Percentiles rank a stretch among this genome's conserved stretches.
These are phyloP conservation scores for Bombus superbus DNA, from an alignment of 1,140 invertebrate genomes.

Conservation along the genomic window DNA sequence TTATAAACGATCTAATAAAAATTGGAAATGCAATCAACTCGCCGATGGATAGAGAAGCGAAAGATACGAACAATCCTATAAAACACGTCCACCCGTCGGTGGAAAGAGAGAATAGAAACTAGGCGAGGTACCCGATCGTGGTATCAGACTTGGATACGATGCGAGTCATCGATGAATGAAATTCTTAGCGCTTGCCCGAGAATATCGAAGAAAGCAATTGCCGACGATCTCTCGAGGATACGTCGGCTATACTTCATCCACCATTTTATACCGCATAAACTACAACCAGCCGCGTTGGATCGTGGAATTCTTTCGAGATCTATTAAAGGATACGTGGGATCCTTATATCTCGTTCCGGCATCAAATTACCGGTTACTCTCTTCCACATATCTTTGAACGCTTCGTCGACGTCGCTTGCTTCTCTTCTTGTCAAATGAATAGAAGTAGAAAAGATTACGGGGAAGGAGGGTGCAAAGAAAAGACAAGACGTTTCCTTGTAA, in stretches of 20 bases:
- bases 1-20: neutral
- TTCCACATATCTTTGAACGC: conserved; percentile 8
- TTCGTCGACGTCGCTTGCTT: neutral
- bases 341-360: conserved; percentile 8
- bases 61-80: neutral
- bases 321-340: conserved; percentile 22
- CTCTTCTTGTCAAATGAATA: neutral
- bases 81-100: neutral
- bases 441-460: neutral
- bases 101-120: neutral
- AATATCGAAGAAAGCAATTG: conserved; percentile 8
- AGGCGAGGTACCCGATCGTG: too few relatives aligned
- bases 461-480: neutral
- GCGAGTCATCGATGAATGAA: conserved; percentile 7
- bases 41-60: too few relatives aligned
- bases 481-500: neutral
- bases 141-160: neutral
- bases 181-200: neutral
- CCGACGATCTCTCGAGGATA: conserved; percentile 8
- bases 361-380: conserved; percentile 22
- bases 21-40: neutral
- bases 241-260: conserved; percentile 9
- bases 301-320: conserved; percentile 31
- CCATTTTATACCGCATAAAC: conserved; percentile 11
- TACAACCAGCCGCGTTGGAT: neutral